Conservation (phyloP, 2,888 invertebrate genomes). For the Chrysolina oricalcia region DNA sequence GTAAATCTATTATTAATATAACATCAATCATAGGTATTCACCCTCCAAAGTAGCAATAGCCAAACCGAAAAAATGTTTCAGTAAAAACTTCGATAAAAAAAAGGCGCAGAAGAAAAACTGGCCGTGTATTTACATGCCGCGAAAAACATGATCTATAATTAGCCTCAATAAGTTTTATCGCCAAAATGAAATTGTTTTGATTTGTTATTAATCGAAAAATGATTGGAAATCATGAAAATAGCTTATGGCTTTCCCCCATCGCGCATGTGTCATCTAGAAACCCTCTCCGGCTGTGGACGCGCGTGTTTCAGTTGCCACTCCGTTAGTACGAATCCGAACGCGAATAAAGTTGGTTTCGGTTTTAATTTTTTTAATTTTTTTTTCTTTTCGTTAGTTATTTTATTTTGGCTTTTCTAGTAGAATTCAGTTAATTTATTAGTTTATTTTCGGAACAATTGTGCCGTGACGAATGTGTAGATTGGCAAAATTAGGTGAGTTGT, state of each 20-base stretch:
- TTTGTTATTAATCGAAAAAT: conserved; percentile 38
- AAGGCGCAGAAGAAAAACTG: no score
- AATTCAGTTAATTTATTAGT: conserved; percentile 45
- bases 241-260: conserved; percentile 27
- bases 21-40: no score
- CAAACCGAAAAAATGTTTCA: no score
- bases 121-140: no score
- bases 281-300: conserved; percentile 40
- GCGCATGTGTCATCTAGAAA: conserved; percentile 40
- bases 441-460: conserved; percentile 50
- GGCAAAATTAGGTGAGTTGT: conserved; percentile 54
- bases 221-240: conserved; percentile 54
- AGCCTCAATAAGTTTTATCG: neutral
- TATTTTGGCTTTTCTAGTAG: conserved; percentile 62
- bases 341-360: conserved; percentile 58
- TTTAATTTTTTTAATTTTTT: conserved; percentile 64
- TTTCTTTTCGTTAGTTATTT: conserved; percentile 64
- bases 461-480: conserved; percentile 48
- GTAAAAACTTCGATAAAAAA: no score
- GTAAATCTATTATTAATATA: no score
- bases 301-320: conserved; percentile 40
- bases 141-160: neutral
- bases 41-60: no score
- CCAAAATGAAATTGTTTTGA: neutral
- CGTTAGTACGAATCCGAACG: conserved; percentile 59